Evolutionary conservation across 2,888 invertebrate species (phyloP).

Genomic region (Holacanthella duospinosa): DNA sequence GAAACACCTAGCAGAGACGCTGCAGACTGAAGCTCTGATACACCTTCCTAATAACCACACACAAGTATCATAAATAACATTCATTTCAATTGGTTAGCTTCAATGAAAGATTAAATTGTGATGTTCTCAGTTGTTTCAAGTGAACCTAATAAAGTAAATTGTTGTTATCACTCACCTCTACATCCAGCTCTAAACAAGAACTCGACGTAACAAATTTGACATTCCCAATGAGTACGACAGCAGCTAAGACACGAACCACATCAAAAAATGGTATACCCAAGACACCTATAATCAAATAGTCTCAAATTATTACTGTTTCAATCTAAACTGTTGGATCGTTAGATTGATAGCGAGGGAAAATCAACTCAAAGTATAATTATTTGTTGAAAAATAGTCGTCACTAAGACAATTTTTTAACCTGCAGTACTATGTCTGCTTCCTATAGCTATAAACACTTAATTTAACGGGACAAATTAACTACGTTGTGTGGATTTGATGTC

Average conservation of each 20-base stretch:
- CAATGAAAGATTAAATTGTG: background rate
- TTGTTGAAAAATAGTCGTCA: too few relatives aligned
- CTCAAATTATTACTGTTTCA: background rate
- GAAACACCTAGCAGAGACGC: conserved; percentile 72
- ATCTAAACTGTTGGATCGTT: background rate
- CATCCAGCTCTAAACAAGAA: conserved; percentile 44
- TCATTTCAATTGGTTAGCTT: background rate
- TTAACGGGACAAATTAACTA: too few relatives aligned
- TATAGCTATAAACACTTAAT: too few relatives aligned
- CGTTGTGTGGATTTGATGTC: too few relatives aligned
- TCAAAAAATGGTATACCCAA: conserved; percentile 89
- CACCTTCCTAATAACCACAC: conserved; percentile 47
- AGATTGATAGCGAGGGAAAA: background rate
- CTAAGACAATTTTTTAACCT: too few relatives aligned
- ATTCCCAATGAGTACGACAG: conserved; percentile 82
- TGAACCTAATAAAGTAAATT: background rate
- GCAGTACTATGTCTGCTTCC: too few relatives aligned
- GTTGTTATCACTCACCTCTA: conserved; percentile 33
- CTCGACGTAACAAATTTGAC: conserved; percentile 66
- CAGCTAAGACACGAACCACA: conserved; percentile 80
- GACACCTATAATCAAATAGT: conserved; percentile 47
- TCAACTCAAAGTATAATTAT: background rate
- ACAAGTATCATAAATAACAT: background rate
- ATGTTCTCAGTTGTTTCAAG: background rate
- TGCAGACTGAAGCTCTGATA: conserved; percentile 73